phyloP scores from a whole-genome alignment of 2,888 invertebrate species.

The Spatulosminthurus flaviceps region DNA sequence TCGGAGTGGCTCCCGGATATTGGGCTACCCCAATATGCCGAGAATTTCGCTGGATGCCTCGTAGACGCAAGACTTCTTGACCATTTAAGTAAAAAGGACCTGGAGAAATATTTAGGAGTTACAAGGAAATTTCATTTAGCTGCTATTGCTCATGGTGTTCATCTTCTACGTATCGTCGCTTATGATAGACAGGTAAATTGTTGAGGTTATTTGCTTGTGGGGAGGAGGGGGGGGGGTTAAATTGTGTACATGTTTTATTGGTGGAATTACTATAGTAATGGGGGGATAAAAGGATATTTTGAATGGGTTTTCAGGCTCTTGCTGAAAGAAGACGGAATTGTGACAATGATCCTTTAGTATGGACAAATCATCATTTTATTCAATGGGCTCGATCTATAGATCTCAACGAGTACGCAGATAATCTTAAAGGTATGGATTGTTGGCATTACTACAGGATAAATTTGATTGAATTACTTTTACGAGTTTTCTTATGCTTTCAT shows the following conservation, averaged over 20 bases:
- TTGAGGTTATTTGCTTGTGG: no score
- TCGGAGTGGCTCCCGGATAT: slow-evolving; percentile 93
- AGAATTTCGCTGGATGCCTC: slow-evolving; percentile 86
- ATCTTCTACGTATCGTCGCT: slow-evolving; percentile 88
- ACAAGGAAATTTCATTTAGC: slow-evolving; percentile 94
- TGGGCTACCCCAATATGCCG: slow-evolving; percentile 86
- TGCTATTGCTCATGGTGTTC: slow-evolving; percentile 92
- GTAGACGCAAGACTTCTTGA: slow-evolving; percentile 94
- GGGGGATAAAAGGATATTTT: no score
- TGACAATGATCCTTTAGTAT: slow-evolving; percentile 91
- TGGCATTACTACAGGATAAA: no score
- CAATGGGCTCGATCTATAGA: slow-evolving; percentile 94
- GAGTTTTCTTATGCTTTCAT: no score
- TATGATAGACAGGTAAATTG: slow-evolving; percentile 84
- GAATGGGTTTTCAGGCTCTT: slow-evolving; percentile 73
- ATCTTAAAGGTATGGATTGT: slow-evolving; percentile 78
- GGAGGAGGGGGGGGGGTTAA: no score
- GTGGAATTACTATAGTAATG: no score
- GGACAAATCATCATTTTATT: slow-evolving; percentile 94
- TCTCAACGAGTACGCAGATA: slow-evolving; percentile 91
- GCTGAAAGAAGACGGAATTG: slow-evolving; percentile 87
- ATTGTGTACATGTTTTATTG: no score
- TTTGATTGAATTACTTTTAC: no score
- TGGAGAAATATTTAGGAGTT: slow-evolving; percentile 91
- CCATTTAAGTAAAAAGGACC: slow-evolving; percentile 90